These are phyloP conservation scores for Apostichopus leukothele DNA, from an alignment of 53 echinoderm and acorn worm species.

Conservation along the genomic window DNA sequence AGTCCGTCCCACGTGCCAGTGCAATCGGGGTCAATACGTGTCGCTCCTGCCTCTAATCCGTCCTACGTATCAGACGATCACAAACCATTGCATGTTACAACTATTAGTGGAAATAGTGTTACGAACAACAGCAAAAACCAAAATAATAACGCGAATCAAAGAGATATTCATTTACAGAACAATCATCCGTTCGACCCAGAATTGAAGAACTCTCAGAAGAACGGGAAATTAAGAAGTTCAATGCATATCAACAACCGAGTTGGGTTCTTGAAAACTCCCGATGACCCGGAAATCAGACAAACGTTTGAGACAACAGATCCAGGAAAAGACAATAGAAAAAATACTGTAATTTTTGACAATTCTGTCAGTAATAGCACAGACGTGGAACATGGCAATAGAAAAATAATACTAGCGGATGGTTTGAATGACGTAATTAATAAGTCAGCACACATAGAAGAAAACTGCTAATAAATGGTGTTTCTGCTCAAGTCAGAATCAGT, in stretches of 20 bases:
- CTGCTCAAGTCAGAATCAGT: no score
- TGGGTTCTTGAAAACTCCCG: not conserved
- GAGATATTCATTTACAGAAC: not conserved
- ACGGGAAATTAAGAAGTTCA: conserved; percentile 1
- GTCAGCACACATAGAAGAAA: not conserved
- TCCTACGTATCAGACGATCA: conserved; percentile 31
- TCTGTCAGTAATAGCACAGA: not conserved
- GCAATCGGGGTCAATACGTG: conserved; percentile 13
- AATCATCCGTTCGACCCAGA: not conserved
- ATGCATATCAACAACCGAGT: not conserved
- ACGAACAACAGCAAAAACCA: conserved; percentile 13
- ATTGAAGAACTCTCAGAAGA: not conserved
- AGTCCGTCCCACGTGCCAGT: conserved; percentile 38
- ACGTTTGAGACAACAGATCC: not conserved
- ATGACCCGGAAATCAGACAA: not conserved
- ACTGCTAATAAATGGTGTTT: not conserved
- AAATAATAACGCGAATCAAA: conserved; percentile 27
- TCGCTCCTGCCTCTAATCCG: conserved; percentile 27
- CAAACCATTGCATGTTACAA: not conserved
- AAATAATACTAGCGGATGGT: not conserved
- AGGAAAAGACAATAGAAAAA: not conserved
- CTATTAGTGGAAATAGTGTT: conserved; percentile 12
- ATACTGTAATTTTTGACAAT: not conserved
- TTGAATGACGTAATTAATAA: not conserved
- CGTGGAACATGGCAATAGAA: not conserved